A percentile compares a stretch with the other conserved stretches of the same genome.
Conservation (phyloP, 2,888 invertebrate genomes). For the Drosophila ustulata region DNA sequence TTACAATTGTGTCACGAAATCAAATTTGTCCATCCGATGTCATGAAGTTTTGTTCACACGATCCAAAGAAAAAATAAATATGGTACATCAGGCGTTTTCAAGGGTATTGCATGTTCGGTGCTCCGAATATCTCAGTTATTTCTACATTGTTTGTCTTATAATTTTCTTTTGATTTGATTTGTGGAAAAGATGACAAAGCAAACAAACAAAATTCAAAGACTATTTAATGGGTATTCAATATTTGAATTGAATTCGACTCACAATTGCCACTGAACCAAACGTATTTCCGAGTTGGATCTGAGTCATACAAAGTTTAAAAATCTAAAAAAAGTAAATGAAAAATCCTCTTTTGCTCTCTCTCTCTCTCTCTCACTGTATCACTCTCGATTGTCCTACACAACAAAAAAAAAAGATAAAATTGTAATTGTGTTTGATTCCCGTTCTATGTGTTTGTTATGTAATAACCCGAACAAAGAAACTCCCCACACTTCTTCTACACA, state of each 20-base stretch:
- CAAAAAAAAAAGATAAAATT: slow-evolving; percentile 35
- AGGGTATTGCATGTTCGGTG: slow-evolving; percentile 12
- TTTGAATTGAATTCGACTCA: slow-evolving; percentile 59
- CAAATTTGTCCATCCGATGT: neutral
- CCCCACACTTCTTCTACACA: slow-evolving; percentile 65
- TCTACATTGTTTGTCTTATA: slow-evolving; percentile 23
- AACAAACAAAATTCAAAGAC: slow-evolving; percentile 68
- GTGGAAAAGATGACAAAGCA: slow-evolving; percentile 75
- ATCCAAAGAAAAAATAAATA: too few relatives aligned
- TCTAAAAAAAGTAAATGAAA: slow-evolving; percentile 7
- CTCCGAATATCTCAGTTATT: neutral
- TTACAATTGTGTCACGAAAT: neutral
- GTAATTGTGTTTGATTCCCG: slow-evolving; percentile 61
- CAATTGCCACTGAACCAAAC: slow-evolving; percentile 47
- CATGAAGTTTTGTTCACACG: too few relatives aligned
- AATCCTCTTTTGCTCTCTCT: slow-evolving; percentile 37
- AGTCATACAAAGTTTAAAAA: slow-evolving; percentile 32
- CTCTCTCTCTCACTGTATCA: slow-evolving; percentile 25
- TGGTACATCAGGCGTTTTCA: neutral
- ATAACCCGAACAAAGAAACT: slow-evolving; percentile 47
- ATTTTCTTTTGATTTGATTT: slow-evolving; percentile 44
- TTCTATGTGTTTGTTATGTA: slow-evolving; percentile 75
- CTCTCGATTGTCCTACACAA: slow-evolving; percentile 27
- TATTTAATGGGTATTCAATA: slow-evolving; percentile 44
- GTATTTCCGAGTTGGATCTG: slow-evolving; percentile 76